phyloP scores from a whole-genome alignment of 2,888 invertebrate genomes.

The Tridacna gigas region DNA sequence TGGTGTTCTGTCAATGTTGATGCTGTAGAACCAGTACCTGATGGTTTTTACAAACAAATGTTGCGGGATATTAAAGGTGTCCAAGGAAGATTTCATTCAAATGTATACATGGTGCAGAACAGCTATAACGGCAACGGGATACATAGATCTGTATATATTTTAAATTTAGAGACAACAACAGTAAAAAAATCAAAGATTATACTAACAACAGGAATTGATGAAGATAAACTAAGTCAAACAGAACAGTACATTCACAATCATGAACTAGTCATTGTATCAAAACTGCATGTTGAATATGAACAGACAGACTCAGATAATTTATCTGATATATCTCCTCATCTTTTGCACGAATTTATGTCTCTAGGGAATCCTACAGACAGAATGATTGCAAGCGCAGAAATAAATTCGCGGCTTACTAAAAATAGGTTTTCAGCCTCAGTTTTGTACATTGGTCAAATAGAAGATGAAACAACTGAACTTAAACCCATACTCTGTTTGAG shows the following conservation, averaged over 20 bases:
- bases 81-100: not conserved
- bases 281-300: not conserved
- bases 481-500: not conserved
- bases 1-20: constrained; percentile 11
- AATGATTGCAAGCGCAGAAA: not conserved
- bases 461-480: not conserved
- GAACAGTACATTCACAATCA: not conserved
- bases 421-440: not conserved
- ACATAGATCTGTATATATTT: not conserved
- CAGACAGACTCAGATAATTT: not conserved
- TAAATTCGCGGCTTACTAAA: not conserved
- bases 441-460: constrained; percentile 3
- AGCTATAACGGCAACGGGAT: too few species aligned
- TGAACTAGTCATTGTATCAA: not conserved
- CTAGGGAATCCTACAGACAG: not conserved
- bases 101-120: not conserved
- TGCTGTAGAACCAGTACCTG: not conserved
- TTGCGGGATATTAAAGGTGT: not conserved
- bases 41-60: not conserved
- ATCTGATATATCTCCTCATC: not conserved
- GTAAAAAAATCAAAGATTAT: not conserved
- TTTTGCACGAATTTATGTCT: not conserved
- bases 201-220: not conserved
- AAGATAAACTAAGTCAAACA: too few species aligned
- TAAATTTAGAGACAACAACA: not conserved